These are phyloP conservation scores for Tetramorium parvispinum DNA, from an alignment of 1,140 invertebrate species.

Conservation along the genomic window DNA sequence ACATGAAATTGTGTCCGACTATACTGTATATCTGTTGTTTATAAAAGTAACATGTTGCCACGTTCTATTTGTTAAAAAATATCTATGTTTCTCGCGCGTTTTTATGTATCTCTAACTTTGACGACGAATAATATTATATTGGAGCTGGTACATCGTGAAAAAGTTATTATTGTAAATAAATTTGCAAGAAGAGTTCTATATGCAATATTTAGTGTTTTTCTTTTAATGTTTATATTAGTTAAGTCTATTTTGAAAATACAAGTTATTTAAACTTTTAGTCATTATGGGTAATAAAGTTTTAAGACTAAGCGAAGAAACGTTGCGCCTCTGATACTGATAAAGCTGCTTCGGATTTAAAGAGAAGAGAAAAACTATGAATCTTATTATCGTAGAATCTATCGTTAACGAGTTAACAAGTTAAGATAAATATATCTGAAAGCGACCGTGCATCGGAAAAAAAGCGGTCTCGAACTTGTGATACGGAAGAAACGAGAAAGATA, in stretches of 20 bases:
- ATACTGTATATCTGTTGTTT: conserved; percentile 26
- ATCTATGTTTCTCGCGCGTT: conserved; percentile 31
- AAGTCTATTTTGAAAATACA: not conserved
- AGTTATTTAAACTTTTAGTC: conserved; percentile 13
- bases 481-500: not conserved
- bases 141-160: not conserved
- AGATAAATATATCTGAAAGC: conserved; percentile 49
- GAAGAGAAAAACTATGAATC: conserved; percentile 2
- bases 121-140: conserved; percentile 34
- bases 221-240: conserved; percentile 18
- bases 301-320: not conserved
- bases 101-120: conserved; percentile 29
- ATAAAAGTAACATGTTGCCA: conserved; percentile 44
- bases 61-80: conserved; percentile 29
- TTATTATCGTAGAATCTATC: conserved; percentile 42
- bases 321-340: conserved; percentile 1
- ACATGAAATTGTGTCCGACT: conserved; percentile 38
- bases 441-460: not conserved
- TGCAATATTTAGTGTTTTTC: not conserved
- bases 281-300: not conserved
- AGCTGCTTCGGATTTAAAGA: conserved; percentile 11
- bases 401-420: conserved; percentile 66
- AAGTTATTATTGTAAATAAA: not conserved
- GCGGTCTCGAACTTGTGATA: not conserved
- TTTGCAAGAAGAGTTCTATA: not conserved